phyloP scores from a whole-genome alignment of 2,113 vertebrate species.

The Nettapus auritus region DNA sequence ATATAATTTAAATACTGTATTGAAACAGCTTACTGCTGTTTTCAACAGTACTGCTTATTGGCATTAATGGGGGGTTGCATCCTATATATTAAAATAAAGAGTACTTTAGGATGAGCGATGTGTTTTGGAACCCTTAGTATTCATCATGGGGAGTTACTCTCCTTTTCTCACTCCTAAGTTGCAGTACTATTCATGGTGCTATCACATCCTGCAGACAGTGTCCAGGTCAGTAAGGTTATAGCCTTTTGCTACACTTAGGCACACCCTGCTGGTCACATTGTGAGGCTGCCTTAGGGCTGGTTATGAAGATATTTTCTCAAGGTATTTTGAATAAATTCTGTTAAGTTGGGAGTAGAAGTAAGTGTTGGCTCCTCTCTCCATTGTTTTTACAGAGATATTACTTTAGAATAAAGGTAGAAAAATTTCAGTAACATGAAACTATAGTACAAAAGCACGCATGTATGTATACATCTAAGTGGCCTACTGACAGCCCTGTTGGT shows the following conservation, averaged over 20 bases:
- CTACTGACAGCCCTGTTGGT: not conserved
- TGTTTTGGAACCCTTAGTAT: not conserved
- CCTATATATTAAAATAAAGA: not conserved
- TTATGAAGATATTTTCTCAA: not conserved
- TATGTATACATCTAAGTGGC: not conserved
- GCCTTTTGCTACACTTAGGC: not conserved
- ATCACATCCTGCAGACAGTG: not conserved
- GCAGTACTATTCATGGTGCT: not conserved
- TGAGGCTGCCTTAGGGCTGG: not conserved
- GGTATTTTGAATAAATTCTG: not conserved
- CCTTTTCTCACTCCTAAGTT: not conserved
- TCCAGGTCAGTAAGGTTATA: rapidly evolving
- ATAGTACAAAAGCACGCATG: not conserved
- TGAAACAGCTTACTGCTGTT: not conserved
- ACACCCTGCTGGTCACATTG: not conserved
- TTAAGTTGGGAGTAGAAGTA: not conserved
- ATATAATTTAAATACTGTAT: not conserved
- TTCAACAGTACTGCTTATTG: not conserved
- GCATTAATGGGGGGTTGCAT: not conserved
- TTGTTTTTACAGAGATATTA: not conserved
- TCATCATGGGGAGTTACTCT: not conserved
- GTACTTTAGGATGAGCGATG: not conserved
- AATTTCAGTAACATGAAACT: not conserved
- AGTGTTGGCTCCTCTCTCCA: not conserved
- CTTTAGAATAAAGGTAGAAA: not conserved